Evolutionary conservation across 1,140 invertebrate genomes (phyloP), one percentile per base, ranked within the genome.

Genomic region (Nebria ingens): DNA sequence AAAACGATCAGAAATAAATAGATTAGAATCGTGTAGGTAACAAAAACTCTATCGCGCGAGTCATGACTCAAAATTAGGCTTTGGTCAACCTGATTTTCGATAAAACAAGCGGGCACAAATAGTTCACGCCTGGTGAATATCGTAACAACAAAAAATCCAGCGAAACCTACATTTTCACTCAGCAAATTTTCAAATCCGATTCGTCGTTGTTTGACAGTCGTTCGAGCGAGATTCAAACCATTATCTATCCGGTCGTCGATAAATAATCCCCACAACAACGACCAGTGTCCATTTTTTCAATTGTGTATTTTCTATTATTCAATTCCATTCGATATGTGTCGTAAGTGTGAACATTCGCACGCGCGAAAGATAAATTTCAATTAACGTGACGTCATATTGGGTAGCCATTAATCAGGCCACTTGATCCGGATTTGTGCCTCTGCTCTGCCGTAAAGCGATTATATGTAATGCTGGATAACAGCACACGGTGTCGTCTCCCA

Each of bases 381-480:
- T 62, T 62, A 62, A 56, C 56, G 57, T 56, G 57, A 55, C 61
- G 58, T 62, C 61, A 62, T 60, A 62, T 60, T 60, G 61, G 59
- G 61, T 58, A 58, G 56, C 61, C 57, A 62, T 62, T 62, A 62
- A 62, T 62, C 61, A 62, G 53, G 52, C 58, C 56, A 56, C 56
- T 56, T 62, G 59, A 62, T 62, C 61, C 61, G 61, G 40, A 45
- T 45, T 45, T 45, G 40, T 17, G 40, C 40, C 40, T 45, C 3
- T 45, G 40, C 40, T 9, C 40, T 45, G 40, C 40, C 40, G 40
- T 45, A 45, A 45, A 45, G 40, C 40, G 40, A 45, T 45, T 45
- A 45, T n/a, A n/a, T 45, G 40, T 45, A 45, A 45, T 45, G 40
- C 40, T 12, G 40, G 40, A 45, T 45, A 45, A 45, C 40, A 45